Evolutionary conservation across 2,888 invertebrate species (phyloP).

Genomic region (Zootermopsis nevadensis): DNA sequence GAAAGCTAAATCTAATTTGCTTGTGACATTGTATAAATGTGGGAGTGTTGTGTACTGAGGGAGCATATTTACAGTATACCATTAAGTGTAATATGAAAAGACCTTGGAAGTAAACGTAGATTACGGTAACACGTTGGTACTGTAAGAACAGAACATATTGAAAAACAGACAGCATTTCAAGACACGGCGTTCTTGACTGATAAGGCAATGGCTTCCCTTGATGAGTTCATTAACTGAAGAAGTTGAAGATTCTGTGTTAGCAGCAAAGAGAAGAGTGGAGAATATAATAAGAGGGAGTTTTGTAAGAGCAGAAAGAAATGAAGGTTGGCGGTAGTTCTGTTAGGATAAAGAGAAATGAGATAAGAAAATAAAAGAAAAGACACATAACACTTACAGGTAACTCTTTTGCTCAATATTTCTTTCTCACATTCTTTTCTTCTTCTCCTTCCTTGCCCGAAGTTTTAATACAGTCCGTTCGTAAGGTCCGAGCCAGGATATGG

Average conservation of each 20-base stretch:
- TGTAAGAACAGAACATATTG: not conserved
- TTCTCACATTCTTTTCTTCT: not conserved
- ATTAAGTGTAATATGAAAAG: no score
- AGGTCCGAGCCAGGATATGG: no score
- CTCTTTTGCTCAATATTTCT: not conserved
- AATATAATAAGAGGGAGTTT: not conserved
- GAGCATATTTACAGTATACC: no score
- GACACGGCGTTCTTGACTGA: not conserved
- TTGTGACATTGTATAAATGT: no score
- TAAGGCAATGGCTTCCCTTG: not conserved
- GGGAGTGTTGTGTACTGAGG: no score
- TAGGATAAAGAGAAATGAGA: not conserved
- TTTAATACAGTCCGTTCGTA: not conserved
- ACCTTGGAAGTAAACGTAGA: no score
- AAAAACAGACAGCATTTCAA: not conserved
- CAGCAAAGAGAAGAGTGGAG: not conserved
- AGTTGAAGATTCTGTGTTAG: not conserved
- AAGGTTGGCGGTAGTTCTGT: not conserved
- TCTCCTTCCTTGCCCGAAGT: not conserved
- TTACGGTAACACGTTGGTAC: no score
- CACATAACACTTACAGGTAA: not conserved
- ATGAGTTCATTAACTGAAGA: conserved; percentile 19
- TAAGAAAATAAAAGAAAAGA: not conserved
- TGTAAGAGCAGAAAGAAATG: not conserved
- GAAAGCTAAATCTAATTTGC: no score